A percentile compares a stretch with the other conserved stretches of the same genome.
Conservation (phyloP, 1,140 invertebrate genomes). For the Listronotus oregonensis region DNA sequence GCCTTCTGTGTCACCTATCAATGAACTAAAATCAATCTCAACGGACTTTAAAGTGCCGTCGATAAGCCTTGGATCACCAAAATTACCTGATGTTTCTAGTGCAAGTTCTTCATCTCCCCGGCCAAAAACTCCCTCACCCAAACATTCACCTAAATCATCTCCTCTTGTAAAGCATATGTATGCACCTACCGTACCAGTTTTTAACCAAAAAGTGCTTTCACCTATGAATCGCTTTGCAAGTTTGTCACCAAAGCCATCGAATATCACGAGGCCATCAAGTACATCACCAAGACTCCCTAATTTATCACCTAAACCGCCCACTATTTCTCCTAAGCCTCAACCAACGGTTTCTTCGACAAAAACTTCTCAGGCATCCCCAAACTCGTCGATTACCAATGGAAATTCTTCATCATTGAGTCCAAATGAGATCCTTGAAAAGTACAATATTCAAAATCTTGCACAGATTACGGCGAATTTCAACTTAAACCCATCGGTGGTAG, state of each 20-base stretch:
- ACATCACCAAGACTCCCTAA: constrained; percentile 7
- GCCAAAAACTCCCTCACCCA: constrained; percentile 29
- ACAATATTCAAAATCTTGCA: constrained; percentile 54
- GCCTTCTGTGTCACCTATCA: constrained; percentile 24
- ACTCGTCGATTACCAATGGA: neutral
- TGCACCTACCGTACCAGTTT: constrained; percentile 12
- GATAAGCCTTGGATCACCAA: constrained; percentile 21
- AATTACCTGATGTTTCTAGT: constrained; percentile 15
- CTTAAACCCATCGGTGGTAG: constrained; percentile 42
- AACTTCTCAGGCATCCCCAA: constrained; percentile 2
- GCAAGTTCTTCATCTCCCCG: constrained; percentile 18
- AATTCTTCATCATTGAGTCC: constrained; percentile 35
- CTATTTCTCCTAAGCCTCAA: constrained; percentile 6
- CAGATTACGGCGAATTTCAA: constrained; percentile 53
- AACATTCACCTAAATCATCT: constrained; percentile 42
- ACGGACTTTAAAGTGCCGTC: constrained; percentile 29
- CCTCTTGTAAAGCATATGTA: constrained; percentile 42
- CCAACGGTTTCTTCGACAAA: neutral
- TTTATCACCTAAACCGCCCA: too few species aligned
- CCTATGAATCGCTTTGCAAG: constrained; percentile 9
- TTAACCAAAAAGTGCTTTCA: constrained; percentile 1
- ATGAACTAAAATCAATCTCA: constrained; percentile 29
- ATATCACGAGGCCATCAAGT: constrained; percentile 5
- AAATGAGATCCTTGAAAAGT: constrained; percentile 53
- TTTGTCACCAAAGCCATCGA: constrained; percentile 5